Percentiles rank a stretch among this genome's conserved stretches.
These are phyloP conservation scores for Eristalis arbustorum DNA, from an alignment of 2,888 invertebrate species.

Conservation along the genomic window DNA sequence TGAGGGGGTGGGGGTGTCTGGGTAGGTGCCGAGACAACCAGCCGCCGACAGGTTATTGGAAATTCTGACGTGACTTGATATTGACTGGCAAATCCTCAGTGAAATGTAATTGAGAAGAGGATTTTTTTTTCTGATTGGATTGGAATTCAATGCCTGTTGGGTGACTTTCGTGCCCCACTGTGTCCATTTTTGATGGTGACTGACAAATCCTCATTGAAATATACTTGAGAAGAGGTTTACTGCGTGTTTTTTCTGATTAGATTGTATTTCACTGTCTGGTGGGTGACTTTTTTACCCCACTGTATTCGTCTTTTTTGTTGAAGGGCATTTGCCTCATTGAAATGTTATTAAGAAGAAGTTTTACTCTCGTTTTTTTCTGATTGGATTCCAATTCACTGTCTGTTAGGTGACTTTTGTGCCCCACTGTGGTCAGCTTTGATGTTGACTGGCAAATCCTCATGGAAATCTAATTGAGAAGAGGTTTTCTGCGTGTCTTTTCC, in stretches of 20 bases:
- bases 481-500: too few species aligned
- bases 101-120: background rate
- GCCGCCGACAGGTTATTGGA: constrained; percentile 31
- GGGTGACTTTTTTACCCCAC: background rate
- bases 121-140: too few species aligned
- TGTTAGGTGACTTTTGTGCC: background rate
- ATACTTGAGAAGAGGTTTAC: background rate
- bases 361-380: too few species aligned
- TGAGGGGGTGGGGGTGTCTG: constrained; percentile 12
- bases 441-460: background rate
- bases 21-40: constrained; percentile 14
- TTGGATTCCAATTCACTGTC: too few species aligned
- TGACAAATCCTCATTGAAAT: background rate
- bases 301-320: too few species aligned
- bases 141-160: too few species aligned
- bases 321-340: background rate
- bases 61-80: constrained; percentile 28
- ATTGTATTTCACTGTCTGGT: too few species aligned
- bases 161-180: background rate
- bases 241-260: too few species aligned
- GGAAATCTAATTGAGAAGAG: background rate
- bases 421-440: background rate
- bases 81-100: background rate
- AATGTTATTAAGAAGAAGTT: background rate
- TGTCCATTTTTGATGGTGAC: background rate